These are phyloP conservation scores for Climacteris rufus DNA, from an alignment of 2,113 vertebrate species.

Conservation along the genomic window DNA sequence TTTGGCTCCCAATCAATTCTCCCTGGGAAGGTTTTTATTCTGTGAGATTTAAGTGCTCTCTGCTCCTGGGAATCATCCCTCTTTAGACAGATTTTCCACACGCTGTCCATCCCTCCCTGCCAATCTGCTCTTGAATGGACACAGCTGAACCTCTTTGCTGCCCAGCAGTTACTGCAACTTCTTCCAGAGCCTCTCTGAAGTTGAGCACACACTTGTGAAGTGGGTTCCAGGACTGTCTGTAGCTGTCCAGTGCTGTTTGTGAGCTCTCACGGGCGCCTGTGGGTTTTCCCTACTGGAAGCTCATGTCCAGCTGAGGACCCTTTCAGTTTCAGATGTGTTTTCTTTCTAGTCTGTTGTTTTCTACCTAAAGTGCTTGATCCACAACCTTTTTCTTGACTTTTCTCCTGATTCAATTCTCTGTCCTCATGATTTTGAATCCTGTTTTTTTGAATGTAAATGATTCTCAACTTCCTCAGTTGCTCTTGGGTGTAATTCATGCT, in stretches of 20 bases:
- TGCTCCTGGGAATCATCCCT: not conserved
- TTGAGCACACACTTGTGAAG: accelerated
- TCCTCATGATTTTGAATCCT: not conserved
- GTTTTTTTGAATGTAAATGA: not conserved
- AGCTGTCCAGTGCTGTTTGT: not conserved
- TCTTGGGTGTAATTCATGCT: not conserved
- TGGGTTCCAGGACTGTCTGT: not conserved
- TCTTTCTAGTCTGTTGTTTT: not conserved
- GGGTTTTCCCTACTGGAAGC: not conserved
- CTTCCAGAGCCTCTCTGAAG: not conserved
- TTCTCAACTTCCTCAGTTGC: not conserved
- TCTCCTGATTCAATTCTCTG: not conserved
- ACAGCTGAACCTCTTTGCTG: not conserved
- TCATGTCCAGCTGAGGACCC: not conserved
- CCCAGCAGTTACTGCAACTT: not conserved
- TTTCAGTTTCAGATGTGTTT: not conserved
- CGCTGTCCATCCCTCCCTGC: accelerated
- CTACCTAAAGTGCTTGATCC: not conserved
- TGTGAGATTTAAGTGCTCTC: not conserved
- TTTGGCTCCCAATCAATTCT: not conserved
- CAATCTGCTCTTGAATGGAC: not conserved
- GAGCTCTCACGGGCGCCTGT: accelerated
- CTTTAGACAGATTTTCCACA: not conserved
- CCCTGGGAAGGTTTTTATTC: not conserved
- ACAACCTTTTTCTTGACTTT: not conserved